Evolutionary conservation across 2,888 invertebrate species (phyloP).

Genomic region (Tenodera sinensis): DNA sequence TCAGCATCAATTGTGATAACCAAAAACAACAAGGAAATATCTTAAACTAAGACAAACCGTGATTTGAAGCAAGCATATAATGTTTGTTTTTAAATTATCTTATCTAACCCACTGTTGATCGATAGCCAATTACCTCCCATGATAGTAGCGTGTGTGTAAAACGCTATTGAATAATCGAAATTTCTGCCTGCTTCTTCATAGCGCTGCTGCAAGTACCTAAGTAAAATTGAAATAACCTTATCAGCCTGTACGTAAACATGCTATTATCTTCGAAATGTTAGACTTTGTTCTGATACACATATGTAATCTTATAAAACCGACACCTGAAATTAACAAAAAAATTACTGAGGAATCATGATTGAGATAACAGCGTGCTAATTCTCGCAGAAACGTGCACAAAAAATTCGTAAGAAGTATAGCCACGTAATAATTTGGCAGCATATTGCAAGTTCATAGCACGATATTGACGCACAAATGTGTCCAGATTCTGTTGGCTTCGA

Average conservation of each 20-base stretch:
- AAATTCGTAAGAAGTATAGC: no score
- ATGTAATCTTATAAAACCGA: background rate
- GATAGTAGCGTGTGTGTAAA: background rate
- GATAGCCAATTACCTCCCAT: background rate
- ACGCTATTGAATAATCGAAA: background rate
- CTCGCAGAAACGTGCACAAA: no score
- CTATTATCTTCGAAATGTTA: background rate
- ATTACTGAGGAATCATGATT: no score
- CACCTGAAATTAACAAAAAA: background rate
- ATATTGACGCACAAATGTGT: no score
- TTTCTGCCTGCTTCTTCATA: background rate
- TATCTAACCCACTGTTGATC: background rate
- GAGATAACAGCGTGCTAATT: no score
- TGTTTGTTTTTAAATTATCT: background rate
- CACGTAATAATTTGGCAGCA: no score
- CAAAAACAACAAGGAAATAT: background rate
- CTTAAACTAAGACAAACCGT: background rate
- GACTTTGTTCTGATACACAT: background rate
- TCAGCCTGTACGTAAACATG: background rate
- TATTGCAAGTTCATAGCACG: no score
- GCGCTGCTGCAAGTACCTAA: background rate
- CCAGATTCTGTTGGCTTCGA: no score
- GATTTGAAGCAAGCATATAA: background rate
- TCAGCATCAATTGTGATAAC: background rate
- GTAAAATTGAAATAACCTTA: background rate